Evolutionary conservation across 2,113 vertebrate genomes (phyloP).

Genomic region (Rhagologus leucostigma): DNA sequence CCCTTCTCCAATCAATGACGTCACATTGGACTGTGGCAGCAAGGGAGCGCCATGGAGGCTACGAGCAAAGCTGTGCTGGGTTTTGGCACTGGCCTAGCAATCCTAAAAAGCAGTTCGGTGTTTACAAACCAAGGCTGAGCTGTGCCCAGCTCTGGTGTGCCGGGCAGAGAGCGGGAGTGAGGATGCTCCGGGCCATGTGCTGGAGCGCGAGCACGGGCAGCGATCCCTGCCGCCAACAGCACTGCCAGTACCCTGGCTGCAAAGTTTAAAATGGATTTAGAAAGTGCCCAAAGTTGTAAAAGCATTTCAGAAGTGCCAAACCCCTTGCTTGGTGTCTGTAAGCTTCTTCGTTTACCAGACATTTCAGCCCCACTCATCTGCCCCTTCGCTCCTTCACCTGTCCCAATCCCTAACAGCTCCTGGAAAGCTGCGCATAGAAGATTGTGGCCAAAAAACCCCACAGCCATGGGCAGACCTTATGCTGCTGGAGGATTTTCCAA

Average conservation of each 20-base stretch:
- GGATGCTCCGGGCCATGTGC: not conserved
- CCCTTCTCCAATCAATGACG: not conserved
- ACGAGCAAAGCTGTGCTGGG: not conserved
- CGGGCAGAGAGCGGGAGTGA: not conserved
- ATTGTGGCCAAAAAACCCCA: rapidly evolving
- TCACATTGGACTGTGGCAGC: not conserved
- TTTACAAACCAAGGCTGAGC: conserved; percentile 8
- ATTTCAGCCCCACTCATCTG: not conserved
- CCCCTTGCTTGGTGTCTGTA: not conserved
- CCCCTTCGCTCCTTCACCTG: not conserved
- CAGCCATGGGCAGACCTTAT: not conserved
- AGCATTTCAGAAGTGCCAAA: not conserved
- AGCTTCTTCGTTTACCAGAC: not conserved
- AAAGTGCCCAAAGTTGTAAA: not conserved
- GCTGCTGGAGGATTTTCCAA: not conserved
- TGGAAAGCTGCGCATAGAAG: not conserved
- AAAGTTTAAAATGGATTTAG: not conserved
- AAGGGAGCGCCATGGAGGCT: not conserved
- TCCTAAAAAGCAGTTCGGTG: conserved; percentile 5
- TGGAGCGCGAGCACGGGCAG: not conserved
- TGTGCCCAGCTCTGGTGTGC: not conserved
- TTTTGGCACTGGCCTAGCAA: conserved; percentile 2
- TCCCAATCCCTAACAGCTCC: not conserved
- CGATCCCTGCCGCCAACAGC: rapidly evolving
- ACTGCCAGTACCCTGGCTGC: not conserved